Percentiles rank a stretch among this genome's conserved stretches.
These are phyloP conservation scores for Tautogolabrus adspersus DNA, from an alignment of 2,113 vertebrate genomes.

Conservation along the genomic window DNA sequence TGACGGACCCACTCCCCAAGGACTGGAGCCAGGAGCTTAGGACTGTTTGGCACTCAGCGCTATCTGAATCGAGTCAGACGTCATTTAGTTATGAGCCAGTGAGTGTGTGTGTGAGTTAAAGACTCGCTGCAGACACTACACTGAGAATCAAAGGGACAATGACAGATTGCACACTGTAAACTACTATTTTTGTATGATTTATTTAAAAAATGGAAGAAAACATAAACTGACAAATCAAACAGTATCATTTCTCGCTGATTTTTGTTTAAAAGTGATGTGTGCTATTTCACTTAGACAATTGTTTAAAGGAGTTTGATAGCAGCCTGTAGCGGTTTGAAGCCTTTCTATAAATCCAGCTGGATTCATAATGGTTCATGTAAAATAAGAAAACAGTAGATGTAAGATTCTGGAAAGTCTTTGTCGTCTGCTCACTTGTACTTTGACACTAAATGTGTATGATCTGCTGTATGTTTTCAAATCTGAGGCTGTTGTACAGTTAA, in stretches of 20 bases:
- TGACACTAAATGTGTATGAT: conserved; percentile 43
- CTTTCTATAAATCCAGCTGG: conserved; percentile 22
- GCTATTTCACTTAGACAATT: conserved; percentile 18
- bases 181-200: conserved; percentile 74
- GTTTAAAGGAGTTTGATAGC: conserved; percentile 9
- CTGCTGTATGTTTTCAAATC: conserved; percentile 36
- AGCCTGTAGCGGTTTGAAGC: conserved; percentile 16
- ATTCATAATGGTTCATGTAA: not conserved
- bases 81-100: conserved; percentile 25
- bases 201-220: conserved; percentile 50
- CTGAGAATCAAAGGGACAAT: conserved; percentile 48
- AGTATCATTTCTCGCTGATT: conserved; percentile 42
- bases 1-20: conserved; percentile 23
- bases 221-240: conserved; percentile 26
- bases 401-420: conserved; percentile 1
- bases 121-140: conserved; percentile 16
- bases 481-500: conserved; percentile 27
- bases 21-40: conserved; percentile 32
- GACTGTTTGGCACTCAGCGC: conserved; percentile 40
- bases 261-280: conserved; percentile 36
- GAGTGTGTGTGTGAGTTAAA: conserved; percentile 16
- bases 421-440: conserved; percentile 5
- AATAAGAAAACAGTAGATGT: conserved; percentile 1
- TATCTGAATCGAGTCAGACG: conserved; percentile 40
- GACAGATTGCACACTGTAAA: conserved; percentile 57